A percentile compares a stretch with the other conserved stretches of the same genome.
Conservation (phyloP, 2,888 invertebrate genomes). For the Eumacrocentrus americanus region DNA sequence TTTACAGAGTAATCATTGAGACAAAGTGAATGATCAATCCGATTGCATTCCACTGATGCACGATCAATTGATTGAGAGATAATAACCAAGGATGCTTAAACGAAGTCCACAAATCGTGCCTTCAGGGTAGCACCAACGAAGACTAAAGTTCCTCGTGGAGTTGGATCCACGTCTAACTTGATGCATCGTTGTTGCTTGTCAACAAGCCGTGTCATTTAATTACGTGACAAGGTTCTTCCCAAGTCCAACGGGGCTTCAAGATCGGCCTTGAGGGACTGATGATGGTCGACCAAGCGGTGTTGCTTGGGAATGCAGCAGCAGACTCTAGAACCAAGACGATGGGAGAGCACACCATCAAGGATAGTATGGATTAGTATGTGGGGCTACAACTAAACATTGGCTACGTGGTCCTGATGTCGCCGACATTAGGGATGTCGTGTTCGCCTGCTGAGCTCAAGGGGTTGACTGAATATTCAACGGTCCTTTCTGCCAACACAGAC, state of each 20-base stretch:
- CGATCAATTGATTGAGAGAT: too few relatives aligned
- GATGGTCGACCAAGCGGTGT: neutral
- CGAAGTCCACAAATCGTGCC: too few relatives aligned
- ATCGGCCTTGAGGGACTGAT: conserved; percentile 2
- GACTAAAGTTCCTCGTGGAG: conserved; percentile 6
- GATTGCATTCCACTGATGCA: neutral
- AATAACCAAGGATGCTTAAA: too few relatives aligned
- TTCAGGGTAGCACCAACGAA: too few relatives aligned
- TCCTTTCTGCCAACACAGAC: conserved; percentile 38
- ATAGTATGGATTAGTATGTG: too few relatives aligned
- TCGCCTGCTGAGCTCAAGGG: conserved; percentile 39
- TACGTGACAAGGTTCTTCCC: conserved; percentile 42
- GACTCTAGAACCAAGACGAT: conserved; percentile 6
- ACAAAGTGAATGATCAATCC: conserved; percentile 9
- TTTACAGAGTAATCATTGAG: conserved; percentile 4
- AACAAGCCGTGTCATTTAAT: conserved; percentile 56
- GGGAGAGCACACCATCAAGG: neutral
- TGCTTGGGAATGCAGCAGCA: neutral
- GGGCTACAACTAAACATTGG: conserved; percentile 18
- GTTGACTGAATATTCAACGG: conserved; percentile 57
- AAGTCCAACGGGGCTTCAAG: neutral
- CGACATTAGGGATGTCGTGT: conserved; percentile 40
- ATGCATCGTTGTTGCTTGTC: conserved; percentile 52
- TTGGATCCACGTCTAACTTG: conserved; percentile 49
- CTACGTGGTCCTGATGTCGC: conserved; percentile 21